phyloP scores from a whole-genome alignment of 2,113 vertebrate genomes.

The Percopsis transmontana region DNA sequence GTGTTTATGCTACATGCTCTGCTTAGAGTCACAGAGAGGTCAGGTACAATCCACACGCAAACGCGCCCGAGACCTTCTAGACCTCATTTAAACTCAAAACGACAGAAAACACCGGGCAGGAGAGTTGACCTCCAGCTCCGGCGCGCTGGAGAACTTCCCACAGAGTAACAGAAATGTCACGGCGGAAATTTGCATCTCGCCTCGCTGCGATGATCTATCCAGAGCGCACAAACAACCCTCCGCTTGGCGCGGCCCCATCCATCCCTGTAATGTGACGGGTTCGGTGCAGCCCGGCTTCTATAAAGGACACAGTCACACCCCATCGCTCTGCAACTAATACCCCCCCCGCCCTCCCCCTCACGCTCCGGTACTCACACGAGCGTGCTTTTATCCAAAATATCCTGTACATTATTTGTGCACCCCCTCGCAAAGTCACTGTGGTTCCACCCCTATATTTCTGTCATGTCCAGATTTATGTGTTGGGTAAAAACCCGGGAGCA shows the following conservation, averaged over 20 bases:
- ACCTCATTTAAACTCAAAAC: background rate
- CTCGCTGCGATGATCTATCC: constrained; percentile 48
- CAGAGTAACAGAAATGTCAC: constrained; percentile 36
- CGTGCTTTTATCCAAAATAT: background rate
- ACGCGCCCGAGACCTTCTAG: background rate
- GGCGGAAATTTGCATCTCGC: constrained; percentile 40
- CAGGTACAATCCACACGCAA: constrained; percentile 18
- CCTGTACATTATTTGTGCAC: too few relatives aligned
- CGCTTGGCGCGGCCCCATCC: constrained; percentile 41
- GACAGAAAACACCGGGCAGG: background rate
- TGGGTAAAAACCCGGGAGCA: constrained; percentile 1
- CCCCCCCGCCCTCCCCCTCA: background rate
- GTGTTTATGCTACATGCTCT: background rate
- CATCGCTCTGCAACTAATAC: background rate
- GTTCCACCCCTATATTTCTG: background rate
- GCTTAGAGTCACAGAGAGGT: constrained; percentile 9
- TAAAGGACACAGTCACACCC: constrained; percentile 15
- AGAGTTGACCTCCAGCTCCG: constrained; percentile 17
- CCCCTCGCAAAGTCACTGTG: too few relatives aligned
- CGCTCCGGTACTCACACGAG: background rate
- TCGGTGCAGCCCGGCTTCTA: constrained; percentile 9
- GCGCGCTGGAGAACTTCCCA: constrained; percentile 20
- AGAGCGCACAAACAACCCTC: constrained; percentile 13
- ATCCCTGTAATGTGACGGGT: constrained; percentile 40
- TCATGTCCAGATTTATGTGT: background rate